Percentiles rank a stretch among this genome's conserved stretches.
These are phyloP conservation scores for Sialis fuliginosa DNA, from an alignment of 2,888 invertebrate genomes.

Conservation along the genomic window DNA sequence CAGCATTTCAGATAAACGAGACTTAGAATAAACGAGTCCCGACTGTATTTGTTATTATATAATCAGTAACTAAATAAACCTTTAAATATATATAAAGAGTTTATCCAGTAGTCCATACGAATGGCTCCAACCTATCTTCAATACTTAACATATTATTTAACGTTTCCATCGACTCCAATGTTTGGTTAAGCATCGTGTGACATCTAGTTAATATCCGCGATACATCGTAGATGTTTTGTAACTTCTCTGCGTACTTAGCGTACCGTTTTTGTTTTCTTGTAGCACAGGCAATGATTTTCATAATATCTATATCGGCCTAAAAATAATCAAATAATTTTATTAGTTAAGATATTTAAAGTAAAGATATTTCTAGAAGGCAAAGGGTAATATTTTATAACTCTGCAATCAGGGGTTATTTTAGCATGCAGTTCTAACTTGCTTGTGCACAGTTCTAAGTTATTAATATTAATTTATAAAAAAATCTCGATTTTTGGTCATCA, in stretches of 20 bases:
- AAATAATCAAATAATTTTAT: conserved; percentile 10
- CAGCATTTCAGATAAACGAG: no score
- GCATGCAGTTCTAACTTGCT: not conserved
- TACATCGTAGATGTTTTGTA: conserved; percentile 67
- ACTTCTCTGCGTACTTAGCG: conserved; percentile 69
- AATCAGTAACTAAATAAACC: no score
- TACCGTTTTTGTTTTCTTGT: conserved; percentile 71
- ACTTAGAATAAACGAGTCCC: no score
- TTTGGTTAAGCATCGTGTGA: conserved; percentile 65
- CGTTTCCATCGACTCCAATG: conserved; percentile 68
- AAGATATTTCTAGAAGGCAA: conserved; percentile 2
- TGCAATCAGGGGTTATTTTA: not conserved
- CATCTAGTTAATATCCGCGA: conserved; percentile 68
- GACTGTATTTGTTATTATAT: no score
- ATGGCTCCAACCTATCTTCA: conserved; percentile 70
- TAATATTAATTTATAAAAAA: not conserved
- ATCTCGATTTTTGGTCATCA: no score
- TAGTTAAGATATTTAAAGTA: not conserved
- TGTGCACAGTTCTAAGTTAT: not conserved
- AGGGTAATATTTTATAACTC: not conserved
- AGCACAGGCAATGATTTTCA: conserved; percentile 45
- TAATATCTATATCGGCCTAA: conserved; percentile 55
- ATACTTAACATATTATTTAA: conserved; percentile 69
- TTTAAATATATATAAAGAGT: no score
- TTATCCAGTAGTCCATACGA: conserved; percentile 68